Conservation (phyloP, 2,797 vertebrate genomes). For the Labeo calbasu region DNA sequence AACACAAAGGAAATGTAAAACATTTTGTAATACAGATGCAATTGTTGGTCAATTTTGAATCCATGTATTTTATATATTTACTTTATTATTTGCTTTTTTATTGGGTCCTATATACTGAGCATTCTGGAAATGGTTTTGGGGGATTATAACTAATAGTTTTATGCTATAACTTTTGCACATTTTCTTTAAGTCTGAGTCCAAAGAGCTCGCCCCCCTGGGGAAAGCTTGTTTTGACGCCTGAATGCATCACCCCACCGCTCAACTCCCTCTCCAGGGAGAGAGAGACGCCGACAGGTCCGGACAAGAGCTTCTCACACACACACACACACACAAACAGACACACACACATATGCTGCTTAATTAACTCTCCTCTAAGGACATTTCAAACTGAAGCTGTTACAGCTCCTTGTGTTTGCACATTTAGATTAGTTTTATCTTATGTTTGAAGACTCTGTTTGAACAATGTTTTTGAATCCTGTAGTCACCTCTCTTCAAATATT, state of each 20-base stretch:
- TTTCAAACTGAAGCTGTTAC: neutral
- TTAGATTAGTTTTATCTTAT: neutral
- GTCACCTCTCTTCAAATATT: neutral
- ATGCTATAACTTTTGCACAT: neutral
- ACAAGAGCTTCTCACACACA: conserved; percentile 38
- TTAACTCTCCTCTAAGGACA: conserved; percentile 2
- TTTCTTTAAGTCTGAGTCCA: neutral
- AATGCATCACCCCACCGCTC: conserved; percentile 45
- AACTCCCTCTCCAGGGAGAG: conserved; percentile 49
- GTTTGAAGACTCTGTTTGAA: neutral
- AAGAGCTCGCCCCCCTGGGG: conserved; percentile 60
- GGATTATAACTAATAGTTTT: too few relatives aligned
- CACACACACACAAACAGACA: conserved; percentile 17
- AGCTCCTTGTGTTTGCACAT: neutral
- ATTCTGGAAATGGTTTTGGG: neutral
- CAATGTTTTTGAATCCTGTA: neutral
- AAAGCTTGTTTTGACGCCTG: conserved; percentile 65
- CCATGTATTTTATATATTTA: neutral
- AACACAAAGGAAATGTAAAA: neutral
- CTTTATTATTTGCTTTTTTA: neutral
- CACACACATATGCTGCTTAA: conserved; percentile 22
- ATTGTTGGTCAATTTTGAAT: too few relatives aligned
- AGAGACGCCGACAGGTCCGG: conserved; percentile 66
- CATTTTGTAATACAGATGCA: neutral
- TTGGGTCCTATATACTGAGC: neutral